These are phyloP conservation scores for Erythrolamprus reginae DNA, from an alignment of 2,113 vertebrate species.

Conservation along the genomic window DNA sequence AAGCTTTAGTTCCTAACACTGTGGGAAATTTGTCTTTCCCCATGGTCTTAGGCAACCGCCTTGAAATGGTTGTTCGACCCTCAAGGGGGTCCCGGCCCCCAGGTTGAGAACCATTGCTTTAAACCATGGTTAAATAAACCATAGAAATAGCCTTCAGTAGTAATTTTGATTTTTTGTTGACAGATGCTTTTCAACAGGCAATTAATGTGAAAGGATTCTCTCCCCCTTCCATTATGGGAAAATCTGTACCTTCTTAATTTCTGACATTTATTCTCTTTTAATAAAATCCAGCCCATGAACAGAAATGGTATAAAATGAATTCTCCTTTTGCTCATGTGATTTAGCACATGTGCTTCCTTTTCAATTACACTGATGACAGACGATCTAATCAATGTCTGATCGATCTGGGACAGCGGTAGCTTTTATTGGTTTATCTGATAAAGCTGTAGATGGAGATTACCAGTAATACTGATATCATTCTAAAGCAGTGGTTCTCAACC, in stretches of 20 bases:
- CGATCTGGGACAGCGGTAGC: neutral
- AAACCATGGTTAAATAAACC: neutral
- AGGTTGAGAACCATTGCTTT: no score
- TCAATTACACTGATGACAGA: neutral
- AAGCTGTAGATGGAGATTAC: neutral
- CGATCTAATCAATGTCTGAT: conserved; percentile 10
- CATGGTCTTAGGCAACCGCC: no score
- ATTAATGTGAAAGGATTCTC: neutral
- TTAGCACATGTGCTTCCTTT: neutral
- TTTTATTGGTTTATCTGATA: neutral
- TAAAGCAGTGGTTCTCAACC: no score
- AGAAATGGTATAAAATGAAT: neutral
- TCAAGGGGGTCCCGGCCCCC: no score
- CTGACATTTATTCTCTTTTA: neutral
- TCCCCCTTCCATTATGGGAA: neutral
- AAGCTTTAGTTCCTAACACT: no score
- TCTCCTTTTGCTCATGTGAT: neutral
- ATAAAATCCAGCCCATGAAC: neutral
- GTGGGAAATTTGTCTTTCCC: no score
- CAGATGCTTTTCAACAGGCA: neutral
- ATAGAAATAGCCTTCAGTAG: neutral
- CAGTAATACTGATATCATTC: neutral
- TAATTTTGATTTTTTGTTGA: neutral
- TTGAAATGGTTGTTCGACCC: no score
- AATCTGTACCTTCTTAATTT: neutral